Conservation (phyloP, 2,113 vertebrate genomes). For the Urocynchramus pylzowi region DNA sequence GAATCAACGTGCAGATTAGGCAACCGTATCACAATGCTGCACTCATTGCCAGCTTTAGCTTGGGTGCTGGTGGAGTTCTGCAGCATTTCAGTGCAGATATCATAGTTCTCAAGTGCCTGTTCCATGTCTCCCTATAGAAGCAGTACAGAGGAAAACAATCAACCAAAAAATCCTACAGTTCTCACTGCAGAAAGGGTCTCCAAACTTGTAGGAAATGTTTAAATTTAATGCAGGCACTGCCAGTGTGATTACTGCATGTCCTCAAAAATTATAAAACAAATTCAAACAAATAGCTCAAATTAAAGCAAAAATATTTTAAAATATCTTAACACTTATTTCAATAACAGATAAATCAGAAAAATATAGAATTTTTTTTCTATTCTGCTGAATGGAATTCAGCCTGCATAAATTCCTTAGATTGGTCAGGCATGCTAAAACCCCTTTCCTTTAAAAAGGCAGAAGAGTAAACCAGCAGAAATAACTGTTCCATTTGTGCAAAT, state of each 20-base stretch:
- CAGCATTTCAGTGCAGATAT: slow-evolving; percentile 87
- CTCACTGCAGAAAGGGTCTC: neutral
- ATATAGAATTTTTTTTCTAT: too few species aligned
- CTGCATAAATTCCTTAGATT: neutral
- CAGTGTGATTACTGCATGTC: neutral
- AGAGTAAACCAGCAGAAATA: neutral
- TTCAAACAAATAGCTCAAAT: neutral
- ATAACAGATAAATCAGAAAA: neutral
- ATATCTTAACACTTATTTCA: neutral
- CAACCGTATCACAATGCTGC: slow-evolving; percentile 74
- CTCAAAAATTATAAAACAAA: neutral
- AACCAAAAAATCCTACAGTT: neutral
- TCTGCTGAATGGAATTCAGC: too few species aligned
- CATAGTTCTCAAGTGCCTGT: slow-evolving; percentile 92
- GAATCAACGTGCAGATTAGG: slow-evolving; percentile 90
- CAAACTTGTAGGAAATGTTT: neutral
- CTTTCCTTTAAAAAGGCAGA: neutral
- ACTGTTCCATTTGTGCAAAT: neutral
- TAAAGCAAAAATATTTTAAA: neutral
- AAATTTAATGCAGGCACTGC: neutral
- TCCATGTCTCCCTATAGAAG: slow-evolving; percentile 91
- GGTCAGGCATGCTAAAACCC: neutral
- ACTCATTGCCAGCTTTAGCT: slow-evolving; percentile 53
- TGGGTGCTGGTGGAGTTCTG: slow-evolving; percentile 71
- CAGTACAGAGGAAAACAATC: neutral